phyloP scores from a whole-genome alignment of 2,888 invertebrate genomes.

The Rotaria sp. region DNA sequence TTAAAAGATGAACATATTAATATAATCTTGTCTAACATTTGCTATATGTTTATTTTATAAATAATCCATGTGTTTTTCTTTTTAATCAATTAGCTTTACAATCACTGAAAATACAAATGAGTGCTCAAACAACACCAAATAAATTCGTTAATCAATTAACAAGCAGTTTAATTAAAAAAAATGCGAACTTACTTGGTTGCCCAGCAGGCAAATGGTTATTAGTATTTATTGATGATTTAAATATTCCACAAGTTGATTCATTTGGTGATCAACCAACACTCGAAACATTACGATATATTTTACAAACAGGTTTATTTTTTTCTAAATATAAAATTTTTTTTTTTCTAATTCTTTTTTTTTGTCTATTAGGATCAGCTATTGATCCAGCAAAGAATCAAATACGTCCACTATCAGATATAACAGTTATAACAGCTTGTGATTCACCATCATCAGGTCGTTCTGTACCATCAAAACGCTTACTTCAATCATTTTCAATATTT shows the following conservation, averaged over 20 bases:
- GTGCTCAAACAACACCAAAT: conserved; percentile 53
- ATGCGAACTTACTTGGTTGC: conserved; percentile 51
- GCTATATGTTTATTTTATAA: too few relatives aligned
- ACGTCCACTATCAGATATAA: conserved; percentile 28
- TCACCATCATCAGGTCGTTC: conserved; percentile 30
- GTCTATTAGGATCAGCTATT: neutral
- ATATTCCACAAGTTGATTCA: conserved; percentile 54
- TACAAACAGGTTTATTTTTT: conserved; percentile 44
- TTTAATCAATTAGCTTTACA: neutral
- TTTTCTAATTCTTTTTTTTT: too few relatives aligned
- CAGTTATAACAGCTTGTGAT: conserved; percentile 34
- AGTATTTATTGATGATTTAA: conserved; percentile 54
- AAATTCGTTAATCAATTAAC: conserved; percentile 50
- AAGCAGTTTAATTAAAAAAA: conserved; percentile 52
- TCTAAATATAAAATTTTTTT: too few relatives aligned
- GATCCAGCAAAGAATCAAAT: conserved; percentile 17
- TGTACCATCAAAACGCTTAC: conserved; percentile 27
- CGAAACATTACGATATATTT: conserved; percentile 53
- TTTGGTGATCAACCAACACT: conserved; percentile 55
- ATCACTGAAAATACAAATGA: conserved; percentile 49
- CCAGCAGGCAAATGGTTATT: conserved; percentile 52
- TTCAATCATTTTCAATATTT: conserved; percentile 47
- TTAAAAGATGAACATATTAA: too few relatives aligned
- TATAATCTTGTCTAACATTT: too few relatives aligned
- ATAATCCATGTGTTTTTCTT: too few relatives aligned